Base-by-base conservation (phyloP, 2,888 invertebrate genomes). In the Congeria kusceri region DNA sequence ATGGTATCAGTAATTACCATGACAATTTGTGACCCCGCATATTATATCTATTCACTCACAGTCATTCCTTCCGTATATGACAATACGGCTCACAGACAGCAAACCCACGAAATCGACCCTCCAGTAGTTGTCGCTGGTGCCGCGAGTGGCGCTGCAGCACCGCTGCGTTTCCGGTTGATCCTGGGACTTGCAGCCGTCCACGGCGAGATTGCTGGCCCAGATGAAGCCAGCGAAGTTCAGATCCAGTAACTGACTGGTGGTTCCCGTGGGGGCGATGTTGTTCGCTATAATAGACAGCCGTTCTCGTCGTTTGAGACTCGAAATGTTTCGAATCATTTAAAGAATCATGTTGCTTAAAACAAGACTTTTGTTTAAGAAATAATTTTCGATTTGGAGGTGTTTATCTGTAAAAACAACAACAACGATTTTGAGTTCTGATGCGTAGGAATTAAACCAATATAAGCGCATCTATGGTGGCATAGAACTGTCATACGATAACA, bases 151-250 rank as follows among this genome's bases (percentile, higher is more conserved):
- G 53, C 23, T 25, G 25, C 53, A 53, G 53, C 53, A 53, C 13
- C 25, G 53, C 53, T 53, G 53, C 20, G 53, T 53, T 9, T 53
- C 53, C 53, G 53, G 53, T 20, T 53, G 20, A 53, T 53, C 53
- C 53, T 53, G 53, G 20, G 25, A 25, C 18, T 9, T 53, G 18
- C 53, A 53, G 13, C 53, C 53, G 53, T 53, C 53, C 53, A 53
- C 53, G 23, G 53, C 53, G 23, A 23, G 20, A 20, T 53, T 25
- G 25, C 53, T 53, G 53, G 9, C 18, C 53, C 53, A 53, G 7
- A 1, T 53, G 25, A 53, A 53, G 25, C 53, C 53, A 9, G 7
- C 5, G 53, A 23, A 53, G 23, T 9, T 25, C 53, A 53, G 9
- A 20, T 20, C 25, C 5, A 23, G 23, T 5, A 2, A 1, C 53